phyloP scores from a whole-genome alignment of 2,888 invertebrate genomes.

The Emesis furor region DNA sequence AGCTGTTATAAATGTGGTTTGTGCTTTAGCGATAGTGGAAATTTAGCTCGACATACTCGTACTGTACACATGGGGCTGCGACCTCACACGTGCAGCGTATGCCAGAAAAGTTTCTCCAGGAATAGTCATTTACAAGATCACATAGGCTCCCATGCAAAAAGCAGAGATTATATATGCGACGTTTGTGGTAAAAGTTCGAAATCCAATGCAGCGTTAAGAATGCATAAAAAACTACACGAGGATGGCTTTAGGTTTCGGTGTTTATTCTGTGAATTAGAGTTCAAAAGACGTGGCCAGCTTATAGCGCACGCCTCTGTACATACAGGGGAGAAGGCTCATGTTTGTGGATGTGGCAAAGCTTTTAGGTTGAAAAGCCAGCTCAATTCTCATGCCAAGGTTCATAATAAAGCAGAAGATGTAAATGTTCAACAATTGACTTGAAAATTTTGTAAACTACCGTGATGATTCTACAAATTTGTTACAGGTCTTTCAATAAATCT shows the following conservation, averaged over 20 bases:
- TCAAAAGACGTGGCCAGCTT: constrained; percentile 90
- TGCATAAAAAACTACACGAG: constrained; percentile 87
- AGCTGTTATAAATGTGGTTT: constrained; percentile 91
- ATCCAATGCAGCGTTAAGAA: constrained; percentile 89
- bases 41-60: constrained; percentile 89
- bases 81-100: constrained; percentile 88
- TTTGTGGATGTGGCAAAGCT: constrained; percentile 89
- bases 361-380: constrained; percentile 88
- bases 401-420: constrained; percentile 47
- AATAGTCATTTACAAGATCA: constrained; percentile 90
- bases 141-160: constrained; percentile 85
- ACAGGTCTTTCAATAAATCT: constrained; percentile 74
- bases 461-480: constrained; percentile 74
- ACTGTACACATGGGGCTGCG: constrained; percentile 87
- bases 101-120: constrained; percentile 88
- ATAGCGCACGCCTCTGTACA: constrained; percentile 91
- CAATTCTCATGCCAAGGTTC: constrained; percentile 77
- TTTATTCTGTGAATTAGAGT: constrained; percentile 89
- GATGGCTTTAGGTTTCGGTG: constrained; percentile 84
- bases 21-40: constrained; percentile 87
- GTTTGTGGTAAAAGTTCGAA: constrained; percentile 90
- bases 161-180: constrained; percentile 89
- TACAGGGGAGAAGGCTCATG: constrained; percentile 90
- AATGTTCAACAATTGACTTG: constrained; percentile 1
- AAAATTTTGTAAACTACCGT: not conserved